These are phyloP conservation scores for Nymphalis polychloros DNA, from an alignment of 2,888 invertebrate genomes.

Conservation along the genomic window DNA sequence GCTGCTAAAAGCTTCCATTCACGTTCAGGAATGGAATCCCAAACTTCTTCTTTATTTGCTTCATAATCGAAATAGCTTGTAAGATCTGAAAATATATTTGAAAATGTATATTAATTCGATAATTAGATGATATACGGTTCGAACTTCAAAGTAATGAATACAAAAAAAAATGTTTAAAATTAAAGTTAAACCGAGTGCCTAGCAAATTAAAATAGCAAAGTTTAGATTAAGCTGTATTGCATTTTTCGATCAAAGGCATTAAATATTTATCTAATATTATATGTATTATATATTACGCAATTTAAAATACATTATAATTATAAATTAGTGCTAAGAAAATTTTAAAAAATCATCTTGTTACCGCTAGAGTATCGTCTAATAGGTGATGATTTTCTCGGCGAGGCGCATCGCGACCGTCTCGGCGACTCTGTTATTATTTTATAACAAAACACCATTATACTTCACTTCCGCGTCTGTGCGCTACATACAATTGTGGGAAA, in stretches of 20 bases:
- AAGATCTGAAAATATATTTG: conserved; percentile 51
- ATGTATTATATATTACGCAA: background rate
- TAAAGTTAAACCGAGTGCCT: background rate
- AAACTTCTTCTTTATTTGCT: conserved; percentile 39
- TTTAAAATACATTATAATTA: conserved; percentile 1
- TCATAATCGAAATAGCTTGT: conserved; percentile 53
- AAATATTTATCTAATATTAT: no score
- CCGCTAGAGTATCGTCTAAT: conserved; percentile 16
- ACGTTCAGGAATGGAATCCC: conserved; percentile 68
- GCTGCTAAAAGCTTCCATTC: conserved; percentile 76
- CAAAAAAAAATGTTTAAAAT: no score
- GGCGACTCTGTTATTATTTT: conserved; percentile 73
- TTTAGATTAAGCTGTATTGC: no score
- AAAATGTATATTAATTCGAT: conserved; percentile 1
- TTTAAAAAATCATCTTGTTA: conserved; percentile 7
- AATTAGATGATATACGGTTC: no score
- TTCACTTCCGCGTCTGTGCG: conserved; percentile 42
- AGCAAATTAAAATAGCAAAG: background rate
- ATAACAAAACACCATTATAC: conserved; percentile 76
- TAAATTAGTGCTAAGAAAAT: background rate
- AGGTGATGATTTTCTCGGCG: conserved; percentile 58
- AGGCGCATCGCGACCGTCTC: conserved; percentile 50
- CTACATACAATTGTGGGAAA: conserved; percentile 46
- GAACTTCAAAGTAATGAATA: no score
- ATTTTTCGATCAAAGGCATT: no score